phyloP scores from a whole-genome alignment of 2,888 invertebrate genomes.

The Leistus spinibarbis region DNA sequence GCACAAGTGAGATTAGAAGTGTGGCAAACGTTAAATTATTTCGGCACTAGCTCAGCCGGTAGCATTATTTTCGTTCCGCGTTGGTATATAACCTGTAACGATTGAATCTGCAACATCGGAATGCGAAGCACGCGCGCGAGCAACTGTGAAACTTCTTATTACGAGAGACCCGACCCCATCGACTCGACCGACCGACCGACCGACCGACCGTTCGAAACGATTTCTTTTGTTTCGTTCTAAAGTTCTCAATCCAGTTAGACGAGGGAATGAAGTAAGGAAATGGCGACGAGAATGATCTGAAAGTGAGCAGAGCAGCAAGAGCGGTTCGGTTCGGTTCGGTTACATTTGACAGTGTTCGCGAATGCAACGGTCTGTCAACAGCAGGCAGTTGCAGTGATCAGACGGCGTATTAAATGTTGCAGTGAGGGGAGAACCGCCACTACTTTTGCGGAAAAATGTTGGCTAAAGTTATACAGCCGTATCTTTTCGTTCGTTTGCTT shows the following conservation, averaged over 20 bases:
- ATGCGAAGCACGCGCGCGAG: background rate
- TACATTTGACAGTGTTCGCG: slow-evolving; percentile 26
- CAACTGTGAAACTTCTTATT: background rate
- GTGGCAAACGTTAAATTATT: background rate
- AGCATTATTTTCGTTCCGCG: background rate
- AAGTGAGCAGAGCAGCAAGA: slow-evolving; percentile 7
- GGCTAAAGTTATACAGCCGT: background rate
- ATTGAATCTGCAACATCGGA: background rate
- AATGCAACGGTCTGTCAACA: slow-evolving; percentile 30
- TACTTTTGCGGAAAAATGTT: background rate
- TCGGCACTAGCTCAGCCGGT: background rate
- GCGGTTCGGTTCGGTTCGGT: too few species aligned
- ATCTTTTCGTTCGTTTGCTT: background rate
- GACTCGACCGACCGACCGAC: too few species aligned
- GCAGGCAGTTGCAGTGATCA: slow-evolving; percentile 11
- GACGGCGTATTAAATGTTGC: slow-evolving; percentile 10
- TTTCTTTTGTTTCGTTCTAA: background rate
- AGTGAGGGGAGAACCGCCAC: background rate
- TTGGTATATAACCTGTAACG: too few species aligned
- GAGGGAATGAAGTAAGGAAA: slow-evolving; percentile 27
- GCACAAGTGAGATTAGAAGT: too few species aligned
- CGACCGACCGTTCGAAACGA: background rate
- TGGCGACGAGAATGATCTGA: slow-evolving; percentile 18
- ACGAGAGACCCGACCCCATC: too few species aligned
- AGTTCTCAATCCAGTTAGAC: slow-evolving; percentile 21